Evolutionary conservation across 2,113 vertebrate genomes (phyloP), one percentile per base, ranked within the genome.

Genomic region (Clarias batrachus): DNA sequence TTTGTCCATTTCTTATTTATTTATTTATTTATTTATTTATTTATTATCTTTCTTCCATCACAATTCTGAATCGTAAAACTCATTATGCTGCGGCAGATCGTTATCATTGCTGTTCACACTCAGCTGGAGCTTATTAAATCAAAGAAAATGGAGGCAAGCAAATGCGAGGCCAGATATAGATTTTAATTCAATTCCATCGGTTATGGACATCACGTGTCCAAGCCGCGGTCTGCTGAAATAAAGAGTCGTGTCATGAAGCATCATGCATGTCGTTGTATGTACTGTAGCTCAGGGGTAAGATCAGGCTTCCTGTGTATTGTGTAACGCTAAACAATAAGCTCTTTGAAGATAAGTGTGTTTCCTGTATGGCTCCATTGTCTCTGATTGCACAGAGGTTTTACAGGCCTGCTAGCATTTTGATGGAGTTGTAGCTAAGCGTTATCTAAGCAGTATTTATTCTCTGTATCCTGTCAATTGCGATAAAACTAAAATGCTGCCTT

Each of bases 291-390:
- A 77, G 8, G 48, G 25, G 8, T 52, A 17, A 56, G 48, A 48
- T n/a, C 25, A 41, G 21, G 23, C 52, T 48, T 54, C 48, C 56
- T 52, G 17, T 68, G 57, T n/a, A 33, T 81, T 73, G 70, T 23
- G 33, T 41, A 6, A 70, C 6, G 9, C 66, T 17, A 33, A 70
- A 70, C 63, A 63, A 82, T 63, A 76, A 62, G 41, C 41, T 85
- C n/a, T 88, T 48, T 74, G n/a, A 81, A 82, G 78, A 8, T 21
- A 41, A 37, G 56, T 48, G 33, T 52, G 73, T 76, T 76, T 76
- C 73, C 12, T 73, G 33, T 41, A 37, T 41, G 70, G 9, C 33
- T 73, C 9, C 70, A 73, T 41, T 73, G 70, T 41, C 70, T 41
- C 33, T 73, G 70, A 41, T 73, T 73, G 41, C 70, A 21, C 70